A percentile compares a stretch with the other conserved stretches of the same genome.
Conservation (phyloP, 2,113 vertebrate species). For the Tonatia bakeri region DNA sequence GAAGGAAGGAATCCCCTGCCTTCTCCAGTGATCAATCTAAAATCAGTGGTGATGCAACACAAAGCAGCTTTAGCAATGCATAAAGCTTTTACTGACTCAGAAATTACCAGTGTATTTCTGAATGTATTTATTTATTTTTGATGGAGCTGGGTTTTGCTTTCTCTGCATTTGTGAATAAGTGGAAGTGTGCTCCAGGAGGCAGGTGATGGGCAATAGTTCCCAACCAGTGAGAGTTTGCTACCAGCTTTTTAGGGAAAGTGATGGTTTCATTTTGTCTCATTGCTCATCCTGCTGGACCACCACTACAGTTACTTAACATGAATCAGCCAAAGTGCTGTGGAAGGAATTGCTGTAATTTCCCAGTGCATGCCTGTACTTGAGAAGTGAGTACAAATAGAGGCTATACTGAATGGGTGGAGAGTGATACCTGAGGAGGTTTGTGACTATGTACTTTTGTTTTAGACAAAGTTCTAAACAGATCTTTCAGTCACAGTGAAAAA, state of each 20-base stretch:
- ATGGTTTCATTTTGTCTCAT: background rate
- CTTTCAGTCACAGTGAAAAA: constrained; percentile 50
- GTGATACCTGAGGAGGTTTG: constrained; percentile 10
- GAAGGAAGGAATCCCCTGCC: background rate
- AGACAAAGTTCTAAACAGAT: constrained; percentile 51
- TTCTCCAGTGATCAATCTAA: background rate
- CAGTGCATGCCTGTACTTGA: background rate
- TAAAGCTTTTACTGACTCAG: constrained; percentile 6
- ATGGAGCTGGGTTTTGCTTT: background rate
- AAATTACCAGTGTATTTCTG: background rate
- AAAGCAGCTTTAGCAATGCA: background rate
- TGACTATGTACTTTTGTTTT: constrained; percentile 28
- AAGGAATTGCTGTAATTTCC: constrained; percentile 41
- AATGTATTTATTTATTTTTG: constrained; percentile 35
- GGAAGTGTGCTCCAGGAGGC: background rate
- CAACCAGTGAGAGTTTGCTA: background rate
- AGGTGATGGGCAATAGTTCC: background rate
- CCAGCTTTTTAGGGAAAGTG: background rate
- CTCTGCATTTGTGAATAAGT: background rate
- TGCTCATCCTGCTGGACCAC: constrained; percentile 3
- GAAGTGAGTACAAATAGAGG: background rate
- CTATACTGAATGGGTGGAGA: constrained; percentile 9
- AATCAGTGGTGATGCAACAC: background rate
- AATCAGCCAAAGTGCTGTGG: background rate
- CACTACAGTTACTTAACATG: background rate